phyloP scores from a whole-genome alignment of 2,113 vertebrate genomes.

The Sphyrna mokarran region DNA sequence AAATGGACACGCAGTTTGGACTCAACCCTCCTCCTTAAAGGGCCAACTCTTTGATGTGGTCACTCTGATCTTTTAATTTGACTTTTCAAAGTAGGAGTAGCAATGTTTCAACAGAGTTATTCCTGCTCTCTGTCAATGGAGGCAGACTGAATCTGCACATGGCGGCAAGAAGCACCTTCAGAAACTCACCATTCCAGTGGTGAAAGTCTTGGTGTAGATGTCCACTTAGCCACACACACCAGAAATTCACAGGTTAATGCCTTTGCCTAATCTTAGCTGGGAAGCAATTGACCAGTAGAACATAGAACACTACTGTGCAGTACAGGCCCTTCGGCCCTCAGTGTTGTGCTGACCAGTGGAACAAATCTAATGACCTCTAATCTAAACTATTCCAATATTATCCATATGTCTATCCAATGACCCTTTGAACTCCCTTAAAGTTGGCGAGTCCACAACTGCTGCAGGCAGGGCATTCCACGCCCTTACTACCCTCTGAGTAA shows the following conservation, averaged over 20 bases:
- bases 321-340: no score
- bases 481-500: no score
- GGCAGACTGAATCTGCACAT: neutral
- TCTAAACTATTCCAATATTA: no score
- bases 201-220: neutral
- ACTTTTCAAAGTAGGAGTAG: neutral
- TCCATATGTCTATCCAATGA: no score
- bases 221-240: neutral
- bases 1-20: neutral
- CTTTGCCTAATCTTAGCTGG: neutral
- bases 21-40: neutral
- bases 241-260: neutral
- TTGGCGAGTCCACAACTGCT: no score
- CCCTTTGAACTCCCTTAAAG: no score
- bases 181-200: neutral
- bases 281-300: neutral
- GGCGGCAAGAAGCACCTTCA: neutral
- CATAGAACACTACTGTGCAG: no score
- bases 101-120: neutral
- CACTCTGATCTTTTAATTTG: constrained; percentile 21
- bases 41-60: constrained; percentile 20
- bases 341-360: no score
- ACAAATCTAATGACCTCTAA: no score
- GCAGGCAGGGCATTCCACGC: no score
- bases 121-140: neutral